Conservation (phyloP, 2,797 vertebrate species). For the Lycodopsis pacificus region DNA sequence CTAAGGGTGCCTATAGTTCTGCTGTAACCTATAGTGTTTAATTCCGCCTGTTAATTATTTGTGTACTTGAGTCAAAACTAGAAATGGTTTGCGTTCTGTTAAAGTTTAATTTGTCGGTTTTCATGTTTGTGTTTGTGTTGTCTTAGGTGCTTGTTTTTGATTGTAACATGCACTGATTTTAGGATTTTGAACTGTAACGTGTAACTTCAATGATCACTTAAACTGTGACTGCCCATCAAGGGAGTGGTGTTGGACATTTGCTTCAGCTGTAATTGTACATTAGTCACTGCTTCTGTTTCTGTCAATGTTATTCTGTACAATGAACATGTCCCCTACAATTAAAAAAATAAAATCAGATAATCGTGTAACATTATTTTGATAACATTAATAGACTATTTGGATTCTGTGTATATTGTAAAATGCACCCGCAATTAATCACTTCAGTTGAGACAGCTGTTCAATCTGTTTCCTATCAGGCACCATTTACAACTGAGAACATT, state of each 20-base stretch:
- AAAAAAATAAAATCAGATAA: not conserved
- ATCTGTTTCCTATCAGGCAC: slow-evolving; percentile 1
- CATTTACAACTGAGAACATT: not conserved
- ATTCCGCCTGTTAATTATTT: not conserved
- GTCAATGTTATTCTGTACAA: not conserved
- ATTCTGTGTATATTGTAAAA: not conserved
- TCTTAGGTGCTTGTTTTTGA: not conserved
- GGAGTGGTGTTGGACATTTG: not conserved
- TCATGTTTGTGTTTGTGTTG: no score
- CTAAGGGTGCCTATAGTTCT: slow-evolving; percentile 2
- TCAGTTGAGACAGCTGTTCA: slow-evolving; percentile 1
- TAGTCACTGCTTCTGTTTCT: not conserved
- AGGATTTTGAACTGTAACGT: not conserved
- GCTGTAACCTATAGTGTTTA: slow-evolving; percentile 13
- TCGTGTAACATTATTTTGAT: not conserved
- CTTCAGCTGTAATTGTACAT: not conserved
- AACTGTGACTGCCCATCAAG: not conserved
- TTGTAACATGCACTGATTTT: not conserved
- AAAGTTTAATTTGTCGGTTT: not conserved
- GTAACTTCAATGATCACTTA: not conserved
- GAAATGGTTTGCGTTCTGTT: not conserved
- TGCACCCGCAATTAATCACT: slow-evolving; percentile 5
- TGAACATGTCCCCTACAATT: not conserved
- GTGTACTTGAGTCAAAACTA: not conserved
- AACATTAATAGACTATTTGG: not conserved